phyloP scores from a whole-genome alignment of 2,797 vertebrate genomes.

The Falco biarmicus region DNA sequence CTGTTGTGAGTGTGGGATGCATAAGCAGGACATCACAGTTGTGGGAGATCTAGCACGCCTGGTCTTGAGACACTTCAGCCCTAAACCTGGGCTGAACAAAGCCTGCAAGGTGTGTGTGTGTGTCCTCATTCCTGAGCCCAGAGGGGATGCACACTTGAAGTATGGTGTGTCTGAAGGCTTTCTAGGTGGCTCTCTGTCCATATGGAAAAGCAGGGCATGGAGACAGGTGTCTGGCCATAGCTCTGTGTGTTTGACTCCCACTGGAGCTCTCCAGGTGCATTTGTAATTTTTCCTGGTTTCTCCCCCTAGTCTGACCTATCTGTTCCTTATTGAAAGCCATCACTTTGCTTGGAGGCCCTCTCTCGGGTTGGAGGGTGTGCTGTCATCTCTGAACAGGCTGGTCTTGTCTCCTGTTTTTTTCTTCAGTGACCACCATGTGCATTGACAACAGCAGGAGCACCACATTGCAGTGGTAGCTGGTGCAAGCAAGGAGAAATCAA shows the following conservation, averaged over 20 bases:
- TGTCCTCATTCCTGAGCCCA: background rate
- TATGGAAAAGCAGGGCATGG: background rate
- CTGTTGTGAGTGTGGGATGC: background rate
- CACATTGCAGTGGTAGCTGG: background rate
- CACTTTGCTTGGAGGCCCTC: background rate
- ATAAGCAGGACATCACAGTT: background rate
- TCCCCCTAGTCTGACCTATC: background rate
- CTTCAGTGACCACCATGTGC: background rate
- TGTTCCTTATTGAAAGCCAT: background rate
- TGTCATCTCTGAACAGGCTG: background rate
- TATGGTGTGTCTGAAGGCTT: background rate
- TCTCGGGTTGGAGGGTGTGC: background rate
- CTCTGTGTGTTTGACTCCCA: background rate
- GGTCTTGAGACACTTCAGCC: background rate
- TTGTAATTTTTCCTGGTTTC: background rate
- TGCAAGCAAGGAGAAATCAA: background rate
- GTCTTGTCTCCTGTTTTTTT: background rate
- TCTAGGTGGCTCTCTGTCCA: background rate
- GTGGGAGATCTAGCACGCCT: background rate
- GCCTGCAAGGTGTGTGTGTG: background rate
- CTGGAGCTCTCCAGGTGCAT: background rate
- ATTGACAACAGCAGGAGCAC: background rate
- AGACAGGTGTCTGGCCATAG: background rate
- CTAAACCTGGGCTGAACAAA: background rate
- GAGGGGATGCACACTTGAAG: background rate